A percentile compares a stretch with the other conserved stretches of the same genome.
These are phyloP conservation scores for Syngnathoides biaculeatus DNA, from an alignment of 2,113 vertebrate species.

Conservation along the genomic window DNA sequence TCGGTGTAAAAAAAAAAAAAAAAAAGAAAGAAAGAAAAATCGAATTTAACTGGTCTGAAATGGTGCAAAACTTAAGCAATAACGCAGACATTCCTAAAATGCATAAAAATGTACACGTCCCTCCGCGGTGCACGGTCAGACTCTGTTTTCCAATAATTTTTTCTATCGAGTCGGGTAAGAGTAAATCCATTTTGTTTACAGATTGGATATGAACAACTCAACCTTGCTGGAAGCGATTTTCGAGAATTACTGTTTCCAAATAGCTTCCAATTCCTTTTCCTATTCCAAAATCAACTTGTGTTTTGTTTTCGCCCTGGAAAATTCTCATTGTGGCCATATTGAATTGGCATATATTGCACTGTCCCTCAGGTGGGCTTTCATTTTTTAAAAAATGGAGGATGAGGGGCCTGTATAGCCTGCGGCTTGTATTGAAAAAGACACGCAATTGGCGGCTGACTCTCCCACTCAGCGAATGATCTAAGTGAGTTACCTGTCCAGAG, in stretches of 20 bases:
- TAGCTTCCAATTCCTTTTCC: constrained; percentile 68
- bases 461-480: constrained; percentile 67
- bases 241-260: constrained; percentile 66
- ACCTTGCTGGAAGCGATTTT: constrained; percentile 65
- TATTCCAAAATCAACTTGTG: constrained; percentile 56
- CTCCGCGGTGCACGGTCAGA: constrained; percentile 28
- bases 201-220: constrained; percentile 63
- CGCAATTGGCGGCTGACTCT: constrained; percentile 48
- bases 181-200: constrained; percentile 62
- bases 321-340: constrained; percentile 64
- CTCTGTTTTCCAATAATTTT: constrained; percentile 64
- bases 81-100: constrained; percentile 47
- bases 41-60: constrained; percentile 7
- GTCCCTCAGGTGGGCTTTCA: constrained; percentile 64
- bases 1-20: background rate
- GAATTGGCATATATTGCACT: constrained; percentile 65
- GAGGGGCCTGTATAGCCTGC: constrained; percentile 59
- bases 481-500: constrained; percentile 69
- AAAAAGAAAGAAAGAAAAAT: no score
- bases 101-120: constrained; percentile 14
- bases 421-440: constrained; percentile 72
- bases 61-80: constrained; percentile 40
- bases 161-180: constrained; percentile 69
- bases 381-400: constrained; percentile 41
- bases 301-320: constrained; percentile 44